Conservation (phyloP, 2,113 vertebrate genomes). For the Piprites chloris region DNA sequence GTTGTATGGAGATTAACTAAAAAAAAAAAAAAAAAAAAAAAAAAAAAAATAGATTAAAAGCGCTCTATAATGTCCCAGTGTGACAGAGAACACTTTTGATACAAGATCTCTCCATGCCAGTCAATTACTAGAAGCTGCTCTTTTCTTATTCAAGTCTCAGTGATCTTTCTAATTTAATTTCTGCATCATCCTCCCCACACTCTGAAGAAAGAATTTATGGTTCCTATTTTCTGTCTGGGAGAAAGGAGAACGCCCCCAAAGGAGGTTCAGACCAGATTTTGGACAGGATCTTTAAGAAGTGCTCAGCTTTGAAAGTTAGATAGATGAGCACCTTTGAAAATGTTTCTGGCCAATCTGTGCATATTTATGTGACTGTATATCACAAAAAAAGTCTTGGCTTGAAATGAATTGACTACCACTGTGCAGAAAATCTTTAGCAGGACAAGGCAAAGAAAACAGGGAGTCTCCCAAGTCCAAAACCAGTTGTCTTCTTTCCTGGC, state of each 20-base stretch:
- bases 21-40: not conserved
- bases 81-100: not conserved
- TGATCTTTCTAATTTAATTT: not conserved
- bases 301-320: not conserved
- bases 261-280: not conserved
- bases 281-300: not conserved
- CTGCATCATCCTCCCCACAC: not conserved
- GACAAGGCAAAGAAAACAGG: not conserved
- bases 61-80: not conserved
- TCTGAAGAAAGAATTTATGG: not conserved
- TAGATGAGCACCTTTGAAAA: not conserved
- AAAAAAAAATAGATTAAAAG: not conserved
- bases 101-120: not conserved
- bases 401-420: not conserved
- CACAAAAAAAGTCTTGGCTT: not conserved
- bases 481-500: not conserved
- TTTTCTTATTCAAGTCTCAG: not conserved
- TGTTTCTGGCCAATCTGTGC: not conserved
- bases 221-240: not conserved
- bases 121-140: not conserved
- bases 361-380: not conserved
- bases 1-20: not conserved
- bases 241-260: not conserved
- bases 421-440: not conserved
- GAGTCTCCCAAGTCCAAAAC: not conserved